Evolutionary conservation across 2,797 vertebrate genomes (phyloP).

Genomic region (Todus mexicanus): DNA sequence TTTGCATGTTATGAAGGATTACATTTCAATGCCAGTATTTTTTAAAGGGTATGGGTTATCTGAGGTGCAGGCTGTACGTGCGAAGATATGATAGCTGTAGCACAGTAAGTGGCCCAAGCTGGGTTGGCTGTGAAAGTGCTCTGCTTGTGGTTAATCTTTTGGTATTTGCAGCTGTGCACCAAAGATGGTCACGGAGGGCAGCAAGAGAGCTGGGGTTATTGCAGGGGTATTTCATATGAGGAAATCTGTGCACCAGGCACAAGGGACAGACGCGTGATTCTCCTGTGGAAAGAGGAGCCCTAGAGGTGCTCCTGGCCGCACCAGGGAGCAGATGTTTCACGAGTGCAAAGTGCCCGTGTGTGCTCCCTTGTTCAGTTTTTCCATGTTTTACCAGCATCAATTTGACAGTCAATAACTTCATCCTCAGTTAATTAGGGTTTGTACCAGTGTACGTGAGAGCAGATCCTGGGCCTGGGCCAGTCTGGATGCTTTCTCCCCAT

Average conservation of each 20-base stretch:
- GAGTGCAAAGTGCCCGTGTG: not conserved
- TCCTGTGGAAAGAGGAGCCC: not conserved
- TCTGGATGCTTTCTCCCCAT: not conserved
- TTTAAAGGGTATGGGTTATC: constrained; percentile 40
- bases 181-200: not conserved
- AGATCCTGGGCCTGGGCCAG: not conserved
- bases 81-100: not conserved
- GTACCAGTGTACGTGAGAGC: not conserved
- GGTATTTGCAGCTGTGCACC: not conserved
- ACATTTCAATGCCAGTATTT: not conserved
- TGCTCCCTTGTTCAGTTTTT: not conserved
- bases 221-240: not conserved
- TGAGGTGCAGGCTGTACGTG: not conserved
- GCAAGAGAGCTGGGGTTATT: not conserved
- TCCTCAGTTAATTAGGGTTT: not conserved
- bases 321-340: not conserved
- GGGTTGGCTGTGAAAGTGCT: not conserved
- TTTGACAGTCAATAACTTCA: not conserved
- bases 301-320: not conserved
- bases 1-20: constrained; percentile 4
- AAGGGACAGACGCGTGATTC: not conserved
- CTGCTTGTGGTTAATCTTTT: not conserved
- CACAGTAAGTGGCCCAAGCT: not conserved
- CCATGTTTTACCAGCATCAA: not conserved
- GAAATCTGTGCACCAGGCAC: not conserved